Evolutionary conservation across 2,888 invertebrate genomes (phyloP).

Genomic region (Eueremaeus valkanovi): DNA sequence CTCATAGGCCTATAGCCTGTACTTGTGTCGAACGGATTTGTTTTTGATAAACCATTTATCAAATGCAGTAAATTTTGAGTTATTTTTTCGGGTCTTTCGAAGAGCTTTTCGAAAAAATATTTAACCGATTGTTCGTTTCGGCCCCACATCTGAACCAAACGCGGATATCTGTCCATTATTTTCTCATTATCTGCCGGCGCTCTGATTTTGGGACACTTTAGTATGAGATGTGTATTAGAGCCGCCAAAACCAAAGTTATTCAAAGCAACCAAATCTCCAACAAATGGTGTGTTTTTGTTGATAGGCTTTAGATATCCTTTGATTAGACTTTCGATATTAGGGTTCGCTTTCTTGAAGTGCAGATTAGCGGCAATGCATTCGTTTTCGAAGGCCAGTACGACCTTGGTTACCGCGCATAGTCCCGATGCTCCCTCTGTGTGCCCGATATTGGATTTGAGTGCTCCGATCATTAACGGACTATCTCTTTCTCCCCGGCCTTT

Average conservation of each 20-base stretch:
- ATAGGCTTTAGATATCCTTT: conserved; percentile 58
- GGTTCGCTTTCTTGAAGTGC: conserved; percentile 56
- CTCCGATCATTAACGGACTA: conserved; percentile 55
- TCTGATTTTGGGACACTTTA: conserved; percentile 42
- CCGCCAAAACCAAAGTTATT: conserved; percentile 60
- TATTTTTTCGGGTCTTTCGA: conserved; percentile 46
- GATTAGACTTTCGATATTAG: conserved; percentile 55
- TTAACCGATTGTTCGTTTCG: conserved; percentile 37
- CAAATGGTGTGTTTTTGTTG: conserved; percentile 52
- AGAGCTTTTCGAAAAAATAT: conserved; percentile 47
- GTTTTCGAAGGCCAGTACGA: conserved; percentile 56
- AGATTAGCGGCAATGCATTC: conserved; percentile 56
- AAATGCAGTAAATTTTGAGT: conserved; percentile 24
- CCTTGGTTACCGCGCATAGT: conserved; percentile 55
- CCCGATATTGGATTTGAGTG: conserved; percentile 59
- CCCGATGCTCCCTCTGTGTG: conserved; percentile 58
- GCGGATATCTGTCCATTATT: neutral
- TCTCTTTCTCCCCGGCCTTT: conserved; percentile 39
- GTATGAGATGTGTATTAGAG: conserved; percentile 51
- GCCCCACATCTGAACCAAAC: conserved; percentile 37
- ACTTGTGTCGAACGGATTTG: conserved; percentile 1
- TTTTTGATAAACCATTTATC: conserved; percentile 29
- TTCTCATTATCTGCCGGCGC: neutral
- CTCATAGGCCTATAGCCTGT: neutral
- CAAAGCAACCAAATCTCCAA: conserved; percentile 55